Conservation (phyloP, 2,797 vertebrate genomes). For the Gallinago stenura region DNA sequence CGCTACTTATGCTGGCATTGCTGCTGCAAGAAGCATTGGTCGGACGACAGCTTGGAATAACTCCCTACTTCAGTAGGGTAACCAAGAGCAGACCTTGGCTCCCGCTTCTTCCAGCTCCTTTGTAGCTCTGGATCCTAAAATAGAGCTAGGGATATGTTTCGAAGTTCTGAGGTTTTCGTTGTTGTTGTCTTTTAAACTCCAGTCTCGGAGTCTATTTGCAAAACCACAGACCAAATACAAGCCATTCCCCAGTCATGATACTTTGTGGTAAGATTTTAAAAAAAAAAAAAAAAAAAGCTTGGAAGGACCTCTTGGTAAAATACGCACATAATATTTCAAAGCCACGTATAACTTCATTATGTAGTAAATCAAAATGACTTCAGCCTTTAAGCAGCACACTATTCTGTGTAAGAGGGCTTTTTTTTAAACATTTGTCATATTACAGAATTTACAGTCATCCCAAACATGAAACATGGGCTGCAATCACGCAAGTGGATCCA, state of each 20-base stretch:
- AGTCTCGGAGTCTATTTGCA: neutral
- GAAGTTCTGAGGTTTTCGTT: constrained; percentile 25
- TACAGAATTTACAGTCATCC: neutral
- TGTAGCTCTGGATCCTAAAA: constrained; percentile 24
- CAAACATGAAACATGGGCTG: neutral
- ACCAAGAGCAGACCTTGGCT: constrained; percentile 61
- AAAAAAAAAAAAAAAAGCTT: neutral
- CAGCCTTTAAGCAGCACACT: neutral
- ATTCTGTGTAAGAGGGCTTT: neutral
- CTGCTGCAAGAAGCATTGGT: neutral
- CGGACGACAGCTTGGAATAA: neutral
- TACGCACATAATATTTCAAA: constrained; percentile 37
- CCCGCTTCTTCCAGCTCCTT: neutral
- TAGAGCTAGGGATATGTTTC: neutral
- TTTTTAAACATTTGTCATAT: neutral
- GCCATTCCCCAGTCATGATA: neutral
- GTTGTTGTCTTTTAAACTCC: neutral
- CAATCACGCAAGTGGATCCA: neutral
- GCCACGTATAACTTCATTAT: neutral
- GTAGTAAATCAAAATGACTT: constrained; percentile 45
- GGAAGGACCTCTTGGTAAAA: constrained; percentile 37
- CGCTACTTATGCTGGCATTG: neutral
- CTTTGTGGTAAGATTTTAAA: neutral
- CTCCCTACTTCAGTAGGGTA: constrained; percentile 26
- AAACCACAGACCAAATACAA: constrained; percentile 66